Evolutionary conservation across 1,140 invertebrate species (phyloP).

Genomic region (Drosophila novamexicana): DNA sequence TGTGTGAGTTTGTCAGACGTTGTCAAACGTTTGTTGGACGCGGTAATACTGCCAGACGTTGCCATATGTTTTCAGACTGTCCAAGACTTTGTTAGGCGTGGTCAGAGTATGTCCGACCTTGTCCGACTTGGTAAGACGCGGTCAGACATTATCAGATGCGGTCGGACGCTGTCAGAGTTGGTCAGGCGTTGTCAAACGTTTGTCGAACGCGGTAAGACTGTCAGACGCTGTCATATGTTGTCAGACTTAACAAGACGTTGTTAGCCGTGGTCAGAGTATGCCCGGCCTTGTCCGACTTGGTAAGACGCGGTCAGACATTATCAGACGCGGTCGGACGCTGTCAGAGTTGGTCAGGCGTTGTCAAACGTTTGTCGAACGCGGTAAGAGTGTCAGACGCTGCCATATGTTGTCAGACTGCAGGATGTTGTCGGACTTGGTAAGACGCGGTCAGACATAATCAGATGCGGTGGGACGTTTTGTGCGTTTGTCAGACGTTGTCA

Average conservation of each 20-base stretch:
- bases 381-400: background rate
- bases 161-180: background rate
- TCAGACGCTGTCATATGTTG: background rate
- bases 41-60: background rate
- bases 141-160: background rate
- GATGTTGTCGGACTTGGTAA: too few species aligned
- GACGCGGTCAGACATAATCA: background rate
- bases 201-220: background rate
- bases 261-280: too few species aligned
- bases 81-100: too few species aligned
- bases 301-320: too few species aligned
- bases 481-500: background rate
- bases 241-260: too few species aligned
- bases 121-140: too few species aligned
- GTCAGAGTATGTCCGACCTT: too few species aligned
- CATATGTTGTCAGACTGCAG: background rate
- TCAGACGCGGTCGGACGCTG: too few species aligned
- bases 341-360: too few species aligned
- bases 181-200: background rate
- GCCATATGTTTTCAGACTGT: background rate
- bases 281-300: too few species aligned
- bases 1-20: background rate
- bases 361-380: too few species aligned
- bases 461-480: background rate
- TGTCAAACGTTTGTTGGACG: background rate